phyloP scores from a whole-genome alignment of 2,797 vertebrate genomes.

The Threskiornis aethiopicus region DNA sequence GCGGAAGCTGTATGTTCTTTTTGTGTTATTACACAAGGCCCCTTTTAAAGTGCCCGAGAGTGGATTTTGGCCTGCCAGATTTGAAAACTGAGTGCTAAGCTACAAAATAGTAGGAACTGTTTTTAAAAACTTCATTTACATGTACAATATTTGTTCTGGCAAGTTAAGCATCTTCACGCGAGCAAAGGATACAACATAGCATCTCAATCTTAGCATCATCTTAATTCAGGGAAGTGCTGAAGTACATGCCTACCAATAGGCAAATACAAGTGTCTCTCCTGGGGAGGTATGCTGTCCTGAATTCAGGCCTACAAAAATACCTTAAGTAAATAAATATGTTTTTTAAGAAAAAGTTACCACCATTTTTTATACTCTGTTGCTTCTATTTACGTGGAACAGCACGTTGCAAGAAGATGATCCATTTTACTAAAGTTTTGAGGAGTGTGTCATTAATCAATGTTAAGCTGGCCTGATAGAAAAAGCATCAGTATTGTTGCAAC shows the following conservation, averaged over 20 bases:
- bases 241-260: background rate
- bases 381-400: background rate
- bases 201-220: background rate
- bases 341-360: background rate
- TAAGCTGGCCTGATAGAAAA: background rate
- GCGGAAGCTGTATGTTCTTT: background rate
- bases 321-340: background rate
- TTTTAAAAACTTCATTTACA: background rate
- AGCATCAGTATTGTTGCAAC: background rate
- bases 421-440: background rate
- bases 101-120: background rate
- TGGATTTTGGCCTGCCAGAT: background rate
- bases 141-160: background rate
- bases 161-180: accelerated
- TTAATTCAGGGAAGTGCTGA: background rate
- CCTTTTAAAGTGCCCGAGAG: background rate
- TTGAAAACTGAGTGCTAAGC: background rate
- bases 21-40: background rate
- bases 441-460: background rate
- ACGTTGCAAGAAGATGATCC: background rate
- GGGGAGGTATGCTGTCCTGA: background rate
- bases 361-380: background rate
- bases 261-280: background rate
- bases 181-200: background rate
- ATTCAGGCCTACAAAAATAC: background rate